Conservation (phyloP, 1,140 invertebrate genomes). For the Euwallacea fornicatus region DNA sequence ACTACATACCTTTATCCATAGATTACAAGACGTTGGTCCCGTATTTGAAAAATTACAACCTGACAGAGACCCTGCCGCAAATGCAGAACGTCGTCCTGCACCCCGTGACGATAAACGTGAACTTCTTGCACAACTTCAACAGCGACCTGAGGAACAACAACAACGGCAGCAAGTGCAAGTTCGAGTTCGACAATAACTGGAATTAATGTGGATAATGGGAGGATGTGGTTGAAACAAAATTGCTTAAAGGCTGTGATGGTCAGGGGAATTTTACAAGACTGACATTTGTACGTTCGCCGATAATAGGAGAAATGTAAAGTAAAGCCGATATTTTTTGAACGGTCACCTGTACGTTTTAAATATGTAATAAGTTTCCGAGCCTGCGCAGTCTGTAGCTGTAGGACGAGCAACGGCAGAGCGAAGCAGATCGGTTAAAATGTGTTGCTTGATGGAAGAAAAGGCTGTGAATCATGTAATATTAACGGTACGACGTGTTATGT, state of each 20-base stretch:
- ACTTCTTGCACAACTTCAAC: constrained; percentile 60
- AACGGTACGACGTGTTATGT: no score
- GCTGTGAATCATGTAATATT: no score
- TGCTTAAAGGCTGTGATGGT: constrained; percentile 46
- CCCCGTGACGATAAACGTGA: constrained; percentile 89
- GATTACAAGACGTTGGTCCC: constrained; percentile 75
- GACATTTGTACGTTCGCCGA: constrained; percentile 32
- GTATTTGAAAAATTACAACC: constrained; percentile 64
- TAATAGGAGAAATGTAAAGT: not conserved
- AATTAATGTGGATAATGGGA: constrained; percentile 13
- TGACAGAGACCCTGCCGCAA: constrained; percentile 59
- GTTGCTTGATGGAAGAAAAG: no score
- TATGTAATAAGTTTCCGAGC: no score
- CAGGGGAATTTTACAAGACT: constrained; percentile 45
- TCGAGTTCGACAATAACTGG: constrained; percentile 41
- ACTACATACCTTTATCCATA: constrained; percentile 88
- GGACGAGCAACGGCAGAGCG: no score
- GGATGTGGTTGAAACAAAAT: constrained; percentile 10
- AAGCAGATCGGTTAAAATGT: no score
- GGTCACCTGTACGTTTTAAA: not conserved
- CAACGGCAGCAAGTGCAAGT: constrained; percentile 38
- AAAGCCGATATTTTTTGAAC: constrained; percentile 17
- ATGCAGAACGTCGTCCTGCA: constrained; percentile 72
- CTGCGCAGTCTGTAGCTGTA: no score
- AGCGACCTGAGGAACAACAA: constrained; percentile 23